Base-by-base conservation (phyloP, 2,797 vertebrate genomes). In the Notolabrus celidotus region DNA sequence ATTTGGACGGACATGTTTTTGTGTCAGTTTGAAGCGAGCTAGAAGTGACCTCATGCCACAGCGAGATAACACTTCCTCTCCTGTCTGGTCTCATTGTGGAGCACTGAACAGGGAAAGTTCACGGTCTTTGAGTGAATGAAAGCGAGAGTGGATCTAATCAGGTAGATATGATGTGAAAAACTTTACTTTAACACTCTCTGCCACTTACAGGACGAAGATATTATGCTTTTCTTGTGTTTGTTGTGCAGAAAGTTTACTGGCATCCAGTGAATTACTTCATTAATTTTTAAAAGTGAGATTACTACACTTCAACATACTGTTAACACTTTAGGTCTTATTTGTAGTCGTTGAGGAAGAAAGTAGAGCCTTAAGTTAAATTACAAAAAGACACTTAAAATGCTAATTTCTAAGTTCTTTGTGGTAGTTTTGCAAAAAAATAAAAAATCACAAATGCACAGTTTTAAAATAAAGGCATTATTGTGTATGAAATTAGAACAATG, bases 31-130 rank as follows among this genome's bases (percentile, higher is more conserved):
- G n/a, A 41, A 43, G 20, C n/a, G 36, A 34, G 53, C 29, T 47
- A 29, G 50, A 65, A 76, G 82, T 43, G 5, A 80, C 61, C 68
- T 67, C 65, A 53, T 14, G 63, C 55, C 46, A 66, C 53, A 17
- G 33, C 31, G 34, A 57, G 29, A 19, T 10, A 45, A 60, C 55
- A 60, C 72, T 71, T 74, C 65, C 64, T 65, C 2, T 51, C 52
- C 64, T 73, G 75, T 54, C 61, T 17, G 3, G 16, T 43, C 68
- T 63, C 41, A 15, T 62, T 66, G 55, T 52, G 65, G 43, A 36
- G 33, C 45, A 22, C 7, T 42, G 56, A 52, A 59, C n/a, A 22
- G 53, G 60, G 53, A 42, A 31, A 47, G 52, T 64, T 71, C 46
- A 51, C 9, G 7, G n/a, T 80, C 67, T 57, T 41, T 15, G 68